phyloP scores from a whole-genome alignment of 1,140 invertebrate species.

The Drosophila eugracilis region DNA sequence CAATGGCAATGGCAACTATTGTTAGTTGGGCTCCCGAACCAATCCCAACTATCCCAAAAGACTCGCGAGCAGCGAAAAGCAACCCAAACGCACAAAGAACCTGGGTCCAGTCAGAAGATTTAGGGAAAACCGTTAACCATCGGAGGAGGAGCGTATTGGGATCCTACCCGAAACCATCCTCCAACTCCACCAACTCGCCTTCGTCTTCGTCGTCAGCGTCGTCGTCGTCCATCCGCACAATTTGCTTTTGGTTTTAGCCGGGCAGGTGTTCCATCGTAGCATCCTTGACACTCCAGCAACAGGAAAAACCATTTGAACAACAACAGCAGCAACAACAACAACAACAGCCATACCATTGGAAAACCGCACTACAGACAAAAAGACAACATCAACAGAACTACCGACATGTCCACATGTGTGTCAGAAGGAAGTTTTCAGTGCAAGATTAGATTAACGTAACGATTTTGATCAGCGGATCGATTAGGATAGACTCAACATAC shows the following conservation, averaged over 20 bases:
- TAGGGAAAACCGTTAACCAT: slow-evolving; percentile 26
- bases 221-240: slow-evolving; percentile 48
- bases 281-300: slow-evolving; percentile 45
- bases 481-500: slow-evolving; percentile 21
- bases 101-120: slow-evolving; percentile 35
- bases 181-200: slow-evolving; percentile 19
- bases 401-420: slow-evolving; percentile 3
- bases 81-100: slow-evolving; percentile 40
- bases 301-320: slow-evolving; percentile 47
- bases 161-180: neutral
- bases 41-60: slow-evolving; percentile 44
- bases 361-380: slow-evolving; percentile 46
- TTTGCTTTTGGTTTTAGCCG: slow-evolving; percentile 49
- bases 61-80: slow-evolving; percentile 49
- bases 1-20: slow-evolving; percentile 80
- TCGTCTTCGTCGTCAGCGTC: slow-evolving; percentile 28
- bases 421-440: slow-evolving; percentile 4
- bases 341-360: slow-evolving; percentile 82
- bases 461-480: slow-evolving; percentile 22
- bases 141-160: slow-evolving; percentile 5
- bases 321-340: slow-evolving; percentile 51
- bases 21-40: slow-evolving; percentile 63
- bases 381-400: slow-evolving; percentile 10
- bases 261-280: slow-evolving; percentile 55
- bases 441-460: slow-evolving; percentile 25